Evolutionary conservation across 2,797 vertebrate genomes (phyloP), one percentile per base, ranked within the genome.

Genomic region (Danionella dracula): DNA sequence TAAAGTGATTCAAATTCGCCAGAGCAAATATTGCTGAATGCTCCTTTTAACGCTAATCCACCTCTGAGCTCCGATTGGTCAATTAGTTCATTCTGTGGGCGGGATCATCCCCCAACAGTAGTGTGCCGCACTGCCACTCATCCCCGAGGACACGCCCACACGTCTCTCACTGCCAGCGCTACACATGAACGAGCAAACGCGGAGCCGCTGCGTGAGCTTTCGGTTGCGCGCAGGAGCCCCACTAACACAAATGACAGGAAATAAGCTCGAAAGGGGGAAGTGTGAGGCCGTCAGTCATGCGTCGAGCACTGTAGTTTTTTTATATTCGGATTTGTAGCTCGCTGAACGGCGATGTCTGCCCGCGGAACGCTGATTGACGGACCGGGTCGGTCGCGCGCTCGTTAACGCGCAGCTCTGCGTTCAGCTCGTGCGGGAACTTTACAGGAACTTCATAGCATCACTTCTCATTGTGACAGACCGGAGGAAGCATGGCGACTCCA

Each of bases 401-500:
- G 32, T 76, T 77, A 67, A 71, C 6, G 59, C 77, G 46, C 62
- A 59, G 46, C 56, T 37, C 74, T 38, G 49, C 56, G 54, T 54
- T 57, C 65, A 31, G 51, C 20, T 56, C 41, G 48, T 19, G 31
- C 62, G 20, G 60, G 10, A 35, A 56, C 49, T 46, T 60, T 76
- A 51, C 38, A 37, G 31, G 29, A 58, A 64, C 60, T 29, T 48
- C 4, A 34, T 63, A 50, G 16, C 5, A 70, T 45, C 76, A 35
- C 49, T 64, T 53, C 65, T 19, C 68, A 58, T 34, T 56, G 60
- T 48, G 49, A 44, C 46, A 44, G 45, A 66, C 16, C 46, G 50
- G 13, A 19, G 74, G 61, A 74, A 83, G 23, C 77, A 96, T 96
- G 94, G 93, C 93, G 77, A 85, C 84, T 63, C 90, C 83, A 79